Conservation (phyloP, 2,888 invertebrate genomes). For the Aporophyla nigra region DNA sequence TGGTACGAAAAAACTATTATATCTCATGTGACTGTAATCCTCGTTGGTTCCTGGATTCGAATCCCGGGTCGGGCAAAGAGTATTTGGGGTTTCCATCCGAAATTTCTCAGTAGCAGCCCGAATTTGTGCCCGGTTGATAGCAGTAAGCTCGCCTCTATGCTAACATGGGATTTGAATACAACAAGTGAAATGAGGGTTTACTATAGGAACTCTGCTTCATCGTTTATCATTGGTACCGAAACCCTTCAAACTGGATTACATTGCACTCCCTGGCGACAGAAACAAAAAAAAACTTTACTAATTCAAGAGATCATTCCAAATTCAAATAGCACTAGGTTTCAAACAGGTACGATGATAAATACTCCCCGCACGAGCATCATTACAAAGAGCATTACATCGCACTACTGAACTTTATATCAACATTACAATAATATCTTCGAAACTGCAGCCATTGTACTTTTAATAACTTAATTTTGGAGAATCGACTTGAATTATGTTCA, state of each 20-base stretch:
- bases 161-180: too few species aligned
- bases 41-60: not conserved
- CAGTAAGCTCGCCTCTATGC: not conserved
- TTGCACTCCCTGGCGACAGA: not conserved
- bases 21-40: too few species aligned
- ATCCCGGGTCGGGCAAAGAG: not conserved
- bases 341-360: not conserved
- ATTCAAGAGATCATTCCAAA: not conserved
- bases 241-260: not conserved
- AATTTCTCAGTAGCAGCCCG: not conserved
- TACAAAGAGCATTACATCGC: not conserved
- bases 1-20: too few species aligned
- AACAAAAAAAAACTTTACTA: not conserved
- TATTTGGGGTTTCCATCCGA: not conserved
- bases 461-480: constrained; percentile 44
- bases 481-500: constrained; percentile 27
- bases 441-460: constrained; percentile 29
- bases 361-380: not conserved
- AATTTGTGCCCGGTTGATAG: not conserved
- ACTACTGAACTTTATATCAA: not conserved
- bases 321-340: not conserved
- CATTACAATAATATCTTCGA: not conserved
- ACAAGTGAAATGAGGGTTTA: too few species aligned
- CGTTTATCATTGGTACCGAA: too few species aligned
- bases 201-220: too few species aligned